Percentiles rank a stretch among this genome's conserved stretches.
phyloP scores from a whole-genome alignment of 2,888 invertebrate genomes.

The Drepana falcataria region DNA sequence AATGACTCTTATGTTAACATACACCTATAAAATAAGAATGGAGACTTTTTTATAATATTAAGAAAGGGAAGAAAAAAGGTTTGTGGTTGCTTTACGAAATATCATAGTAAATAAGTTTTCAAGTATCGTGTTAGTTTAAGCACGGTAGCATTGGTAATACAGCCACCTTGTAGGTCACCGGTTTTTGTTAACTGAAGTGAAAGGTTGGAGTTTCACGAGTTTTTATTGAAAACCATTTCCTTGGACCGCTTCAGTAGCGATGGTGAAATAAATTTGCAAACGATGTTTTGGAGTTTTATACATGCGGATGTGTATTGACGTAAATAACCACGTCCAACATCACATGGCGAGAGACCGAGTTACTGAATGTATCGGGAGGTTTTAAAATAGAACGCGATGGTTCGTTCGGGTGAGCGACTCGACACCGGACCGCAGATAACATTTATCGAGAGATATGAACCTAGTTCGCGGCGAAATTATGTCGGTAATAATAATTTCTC shows the following conservation, averaged over 20 bases:
- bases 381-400: slow-evolving; percentile 52
- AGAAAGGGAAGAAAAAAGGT: too few relatives aligned
- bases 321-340: slow-evolving; percentile 48
- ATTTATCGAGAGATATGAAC: slow-evolving; percentile 31
- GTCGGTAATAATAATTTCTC: slow-evolving; percentile 2
- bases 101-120: too few relatives aligned
- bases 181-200: slow-evolving; percentile 37
- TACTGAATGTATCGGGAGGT: slow-evolving; percentile 49
- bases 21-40: too few relatives aligned
- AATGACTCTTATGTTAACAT: too few relatives aligned
- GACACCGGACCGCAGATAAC: slow-evolving; percentile 39
- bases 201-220: slow-evolving; percentile 37
- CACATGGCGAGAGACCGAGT: slow-evolving; percentile 44
- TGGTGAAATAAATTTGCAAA: not conserved
- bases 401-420: slow-evolving; percentile 33
- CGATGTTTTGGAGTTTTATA: slow-evolving; percentile 5
- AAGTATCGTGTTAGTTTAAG: too few relatives aligned
- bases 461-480: slow-evolving; percentile 18
- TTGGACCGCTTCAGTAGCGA: slow-evolving; percentile 9
- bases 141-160: too few relatives aligned
- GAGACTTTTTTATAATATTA: too few relatives aligned
- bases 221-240: slow-evolving; percentile 20
- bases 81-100: too few relatives aligned
- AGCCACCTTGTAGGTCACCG: slow-evolving; percentile 39
- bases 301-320: slow-evolving; percentile 43